Evolutionary conservation across 2,113 vertebrate species (phyloP), one percentile per base, ranked within the genome.

Genomic region (Zosterops borbonicus): DNA sequence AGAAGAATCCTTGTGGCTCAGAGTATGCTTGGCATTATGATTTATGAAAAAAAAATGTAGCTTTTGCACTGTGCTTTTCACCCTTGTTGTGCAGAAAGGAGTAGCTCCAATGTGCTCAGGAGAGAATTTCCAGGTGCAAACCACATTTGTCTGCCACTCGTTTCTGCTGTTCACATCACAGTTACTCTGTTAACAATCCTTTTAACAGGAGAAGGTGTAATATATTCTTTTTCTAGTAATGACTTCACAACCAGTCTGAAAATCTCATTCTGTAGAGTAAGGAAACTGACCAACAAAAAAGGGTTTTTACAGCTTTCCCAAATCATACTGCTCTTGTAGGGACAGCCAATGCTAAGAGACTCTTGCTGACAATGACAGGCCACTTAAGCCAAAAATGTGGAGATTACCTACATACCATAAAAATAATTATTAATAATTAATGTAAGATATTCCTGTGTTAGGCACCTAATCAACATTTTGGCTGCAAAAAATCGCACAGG

Each of bases 301-400:
- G 13, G 1, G 3, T 2, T 39, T 84, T 42, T 68, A 44, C 19
- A 60, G 8, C 5, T 83, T 90, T 84, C 20, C 28, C 44, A 60
- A 73, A 27, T 31, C 4, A 9, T 11, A 28, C 21, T 50, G 13
- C 49, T 56, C 14, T 68, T 56, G 25, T 19, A 49, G 22, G 56
- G 76, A 47, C 28, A 74, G 63, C 12, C 52, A 15, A 53, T 47
- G 27, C 14, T 11, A 22, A 67, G 44, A 55, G 52, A 35, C 46
- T 50, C 24, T 56, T 75, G 39, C 29, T 64, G 70, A 37, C 12
- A 39, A 1, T 4, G 13, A 5, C 47, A 60, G 46, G 8, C 28
- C 0, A 1, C 22, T 74, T 17, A 7, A 83, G 39, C 31, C 13
- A 67, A 17, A 63, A 49, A 6, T 2, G 5, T 0, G 2, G 49